phyloP scores from a whole-genome alignment of 2,888 invertebrate genomes.

The Escarpia spicata region DNA sequence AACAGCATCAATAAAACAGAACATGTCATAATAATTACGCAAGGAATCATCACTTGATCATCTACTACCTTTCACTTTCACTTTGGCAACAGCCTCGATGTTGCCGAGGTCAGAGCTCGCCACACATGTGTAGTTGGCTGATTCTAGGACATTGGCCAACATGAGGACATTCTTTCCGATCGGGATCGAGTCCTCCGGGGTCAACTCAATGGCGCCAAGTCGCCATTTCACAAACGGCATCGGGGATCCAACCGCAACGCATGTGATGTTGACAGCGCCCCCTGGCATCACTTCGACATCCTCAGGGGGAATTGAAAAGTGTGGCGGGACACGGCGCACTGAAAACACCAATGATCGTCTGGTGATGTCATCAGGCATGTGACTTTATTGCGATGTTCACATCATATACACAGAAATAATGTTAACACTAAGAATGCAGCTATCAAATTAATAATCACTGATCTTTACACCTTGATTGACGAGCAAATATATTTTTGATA shows the following conservation, averaged over 20 bases:
- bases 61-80: constrained; percentile 87
- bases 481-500: background rate
- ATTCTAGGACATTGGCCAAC: constrained; percentile 86
- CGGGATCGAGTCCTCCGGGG: constrained; percentile 74
- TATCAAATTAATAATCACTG: background rate
- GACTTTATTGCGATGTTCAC: background rate
- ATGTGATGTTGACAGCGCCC: constrained; percentile 89
- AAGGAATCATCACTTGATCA: constrained; percentile 41
- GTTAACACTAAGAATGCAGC: background rate
- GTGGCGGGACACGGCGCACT: constrained; percentile 95
- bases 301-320: constrained; percentile 92
- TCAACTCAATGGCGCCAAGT: constrained; percentile 73
- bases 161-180: constrained; percentile 83
- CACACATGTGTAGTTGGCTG: constrained; percentile 96
- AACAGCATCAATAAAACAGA: background rate
- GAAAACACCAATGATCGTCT: constrained; percentile 54
- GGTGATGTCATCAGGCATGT: background rate
- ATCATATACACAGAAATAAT: background rate
- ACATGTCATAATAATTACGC: background rate
- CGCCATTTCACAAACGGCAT: constrained; percentile 90
- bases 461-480: background rate
- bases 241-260: constrained; percentile 96
- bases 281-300: constrained; percentile 91
- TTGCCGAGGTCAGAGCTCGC: constrained; percentile 93
- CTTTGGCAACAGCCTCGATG: constrained; percentile 86